These are phyloP conservation scores for Bhutanitis thaidina DNA, from an alignment of 2,888 invertebrate genomes.

Conservation along the genomic window DNA sequence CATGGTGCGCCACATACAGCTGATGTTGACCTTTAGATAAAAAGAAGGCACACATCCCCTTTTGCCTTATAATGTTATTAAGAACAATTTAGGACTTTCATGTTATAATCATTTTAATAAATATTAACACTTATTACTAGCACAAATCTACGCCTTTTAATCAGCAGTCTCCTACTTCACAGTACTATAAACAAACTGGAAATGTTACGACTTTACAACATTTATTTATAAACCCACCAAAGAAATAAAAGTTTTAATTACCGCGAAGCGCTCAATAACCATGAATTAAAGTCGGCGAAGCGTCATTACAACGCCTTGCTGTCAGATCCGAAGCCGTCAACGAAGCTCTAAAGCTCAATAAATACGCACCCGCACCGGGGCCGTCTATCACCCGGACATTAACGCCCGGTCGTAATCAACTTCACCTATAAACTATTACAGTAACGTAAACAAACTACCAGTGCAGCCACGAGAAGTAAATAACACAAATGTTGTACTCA, in stretches of 20 bases:
- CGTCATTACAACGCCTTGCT: conserved; percentile 16
- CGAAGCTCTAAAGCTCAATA: conserved; percentile 20
- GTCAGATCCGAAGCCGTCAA: conserved; percentile 9
- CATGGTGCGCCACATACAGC: too few relatives aligned
- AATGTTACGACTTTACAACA: conserved; percentile 5
- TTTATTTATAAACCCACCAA: conserved; percentile 18
- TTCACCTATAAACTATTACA: conserved; percentile 40
- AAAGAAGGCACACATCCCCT: too few relatives aligned
- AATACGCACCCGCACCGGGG: conserved; percentile 21
- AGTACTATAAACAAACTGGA: neutral
- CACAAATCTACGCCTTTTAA: neutral
- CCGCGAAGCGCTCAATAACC: conserved; percentile 17
- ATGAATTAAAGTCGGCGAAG: conserved; percentile 17
- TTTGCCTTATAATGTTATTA: too few relatives aligned
- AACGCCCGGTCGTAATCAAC: conserved; percentile 38
- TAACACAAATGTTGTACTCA: conserved; percentile 1
- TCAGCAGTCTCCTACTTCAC: neutral
- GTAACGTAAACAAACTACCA: conserved; percentile 28
- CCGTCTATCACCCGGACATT: conserved; percentile 28
- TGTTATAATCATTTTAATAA: too few relatives aligned
- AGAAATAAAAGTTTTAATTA: conserved; percentile 19
- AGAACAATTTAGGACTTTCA: too few relatives aligned
- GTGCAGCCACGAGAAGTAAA: conserved; percentile 11
- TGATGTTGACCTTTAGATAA: too few relatives aligned
- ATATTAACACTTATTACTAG: too few relatives aligned